These are phyloP conservation scores for Galeopsomyia nigrocyanea DNA, from an alignment of 2,888 invertebrate species.

Conservation along the genomic window DNA sequence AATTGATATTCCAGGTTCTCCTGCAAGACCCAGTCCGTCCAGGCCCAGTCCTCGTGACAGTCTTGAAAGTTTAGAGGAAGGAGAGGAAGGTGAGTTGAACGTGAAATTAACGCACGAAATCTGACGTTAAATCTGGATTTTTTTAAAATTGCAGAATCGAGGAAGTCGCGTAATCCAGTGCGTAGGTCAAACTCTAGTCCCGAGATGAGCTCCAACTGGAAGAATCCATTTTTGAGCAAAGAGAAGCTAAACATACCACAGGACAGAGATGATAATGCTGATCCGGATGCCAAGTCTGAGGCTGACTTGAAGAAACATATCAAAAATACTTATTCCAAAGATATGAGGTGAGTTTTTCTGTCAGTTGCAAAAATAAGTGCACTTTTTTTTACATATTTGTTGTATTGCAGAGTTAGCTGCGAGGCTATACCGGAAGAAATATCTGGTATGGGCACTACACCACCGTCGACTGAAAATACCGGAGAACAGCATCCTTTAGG, in stretches of 20 bases:
- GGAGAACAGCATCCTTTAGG: constrained; percentile 69
- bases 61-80: constrained; percentile 71
- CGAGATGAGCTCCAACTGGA: constrained; percentile 92
- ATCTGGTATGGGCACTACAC: constrained; percentile 79
- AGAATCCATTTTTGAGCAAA: constrained; percentile 76
- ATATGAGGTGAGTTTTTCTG: constrained; percentile 71
- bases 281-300: constrained; percentile 63
- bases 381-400: not conserved
- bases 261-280: constrained; percentile 56
- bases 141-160: constrained; percentile 57
- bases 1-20: constrained; percentile 69
- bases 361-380: not conserved
- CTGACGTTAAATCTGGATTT: not conserved
- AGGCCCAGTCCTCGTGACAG: constrained; percentile 72
- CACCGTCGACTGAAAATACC: constrained; percentile 72
- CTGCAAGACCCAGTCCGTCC: constrained; percentile 69
- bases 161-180: constrained; percentile 83
- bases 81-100: constrained; percentile 64
- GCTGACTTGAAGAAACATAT: constrained; percentile 74
- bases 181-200: constrained; percentile 92
- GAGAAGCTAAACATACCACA: constrained; percentile 64
- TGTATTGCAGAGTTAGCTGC: constrained; percentile 78
- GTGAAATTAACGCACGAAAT: not conserved
- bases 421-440: constrained; percentile 94
- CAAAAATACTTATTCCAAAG: constrained; percentile 79